Conservation (phyloP, 2,888 invertebrate genomes). For the Pollenia griseotomentosa region DNA sequence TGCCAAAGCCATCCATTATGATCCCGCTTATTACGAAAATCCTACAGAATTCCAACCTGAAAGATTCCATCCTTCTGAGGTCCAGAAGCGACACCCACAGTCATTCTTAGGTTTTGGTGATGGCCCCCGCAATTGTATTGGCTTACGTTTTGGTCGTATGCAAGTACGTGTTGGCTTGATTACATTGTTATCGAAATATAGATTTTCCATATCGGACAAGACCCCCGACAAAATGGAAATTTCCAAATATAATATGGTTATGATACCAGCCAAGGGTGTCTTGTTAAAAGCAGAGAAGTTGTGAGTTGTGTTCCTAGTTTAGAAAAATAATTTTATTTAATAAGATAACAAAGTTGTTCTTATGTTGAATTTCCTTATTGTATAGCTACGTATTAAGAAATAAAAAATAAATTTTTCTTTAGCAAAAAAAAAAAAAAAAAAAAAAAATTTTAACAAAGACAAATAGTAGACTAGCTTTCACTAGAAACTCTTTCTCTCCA, state of each 20-base stretch:
- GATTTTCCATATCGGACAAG: constrained; percentile 73
- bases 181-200: constrained; percentile 76
- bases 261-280: constrained; percentile 74
- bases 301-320: not conserved
- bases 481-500: too few relatives aligned
- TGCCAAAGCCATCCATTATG: constrained; percentile 82
- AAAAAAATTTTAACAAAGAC: too few relatives aligned
- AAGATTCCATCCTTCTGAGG: constrained; percentile 81
- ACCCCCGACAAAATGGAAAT: constrained; percentile 74
- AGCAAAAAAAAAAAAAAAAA: too few relatives aligned
- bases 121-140: constrained; percentile 81
- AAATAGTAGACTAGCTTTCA: too few relatives aligned
- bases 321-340: too few relatives aligned
- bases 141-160: constrained; percentile 80
- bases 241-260: constrained; percentile 60
- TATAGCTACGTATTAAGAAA: too few relatives aligned
- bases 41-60: constrained; percentile 84
- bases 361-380: not conserved
- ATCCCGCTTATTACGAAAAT: constrained; percentile 83
- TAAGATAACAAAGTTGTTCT: not conserved
- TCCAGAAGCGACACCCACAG: constrained; percentile 78
- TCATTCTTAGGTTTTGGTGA: constrained; percentile 83
- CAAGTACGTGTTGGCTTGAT: constrained; percentile 80
- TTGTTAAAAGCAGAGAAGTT: constrained; percentile 74
- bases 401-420: too few relatives aligned